phyloP scores from a whole-genome alignment of 2,797 vertebrate genomes.

The Dicrostonyx torquatus region DNA sequence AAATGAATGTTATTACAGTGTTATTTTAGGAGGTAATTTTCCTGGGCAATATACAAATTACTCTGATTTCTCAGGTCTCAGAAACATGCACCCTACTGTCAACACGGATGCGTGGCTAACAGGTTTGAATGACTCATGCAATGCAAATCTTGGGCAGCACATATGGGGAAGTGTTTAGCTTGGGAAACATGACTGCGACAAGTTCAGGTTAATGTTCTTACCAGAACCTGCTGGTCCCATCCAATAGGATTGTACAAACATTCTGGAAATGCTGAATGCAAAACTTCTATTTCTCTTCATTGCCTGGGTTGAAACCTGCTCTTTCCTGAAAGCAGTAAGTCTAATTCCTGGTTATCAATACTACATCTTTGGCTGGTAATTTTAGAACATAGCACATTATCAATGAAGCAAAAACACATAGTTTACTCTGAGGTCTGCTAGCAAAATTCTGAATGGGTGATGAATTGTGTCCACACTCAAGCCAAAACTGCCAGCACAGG shows the following conservation, averaged over 20 bases:
- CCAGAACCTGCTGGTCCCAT: conserved; percentile 56
- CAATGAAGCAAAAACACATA: conserved; percentile 12
- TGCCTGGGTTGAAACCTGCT: background rate
- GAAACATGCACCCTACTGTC: conserved; percentile 46
- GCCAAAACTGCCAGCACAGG: conserved; percentile 28
- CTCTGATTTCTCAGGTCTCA: conserved; percentile 32
- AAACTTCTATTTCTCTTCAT: background rate
- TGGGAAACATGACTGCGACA: conserved; percentile 70
- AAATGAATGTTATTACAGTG: conserved; percentile 41
- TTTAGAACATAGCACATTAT: conserved; percentile 50
- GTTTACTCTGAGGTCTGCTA: conserved; percentile 38
- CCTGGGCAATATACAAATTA: background rate
- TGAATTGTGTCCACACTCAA: background rate
- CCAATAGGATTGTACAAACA: conserved; percentile 46
- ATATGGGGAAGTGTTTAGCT: conserved; percentile 75
- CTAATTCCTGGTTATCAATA: conserved; percentile 49
- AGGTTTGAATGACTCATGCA: conserved; percentile 75
- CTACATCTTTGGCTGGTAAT: conserved; percentile 49
- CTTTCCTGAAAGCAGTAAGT: conserved; percentile 28
- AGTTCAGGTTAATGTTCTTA: conserved; percentile 78
- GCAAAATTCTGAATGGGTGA: conserved; percentile 49
- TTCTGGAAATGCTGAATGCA: conserved; percentile 59
- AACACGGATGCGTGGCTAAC: conserved; percentile 69
- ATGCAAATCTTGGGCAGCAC: conserved; percentile 70
- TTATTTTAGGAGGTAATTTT: conserved; percentile 13